phyloP scores from a whole-genome alignment of 2,113 vertebrate genomes.

The Nibea albiflora region DNA sequence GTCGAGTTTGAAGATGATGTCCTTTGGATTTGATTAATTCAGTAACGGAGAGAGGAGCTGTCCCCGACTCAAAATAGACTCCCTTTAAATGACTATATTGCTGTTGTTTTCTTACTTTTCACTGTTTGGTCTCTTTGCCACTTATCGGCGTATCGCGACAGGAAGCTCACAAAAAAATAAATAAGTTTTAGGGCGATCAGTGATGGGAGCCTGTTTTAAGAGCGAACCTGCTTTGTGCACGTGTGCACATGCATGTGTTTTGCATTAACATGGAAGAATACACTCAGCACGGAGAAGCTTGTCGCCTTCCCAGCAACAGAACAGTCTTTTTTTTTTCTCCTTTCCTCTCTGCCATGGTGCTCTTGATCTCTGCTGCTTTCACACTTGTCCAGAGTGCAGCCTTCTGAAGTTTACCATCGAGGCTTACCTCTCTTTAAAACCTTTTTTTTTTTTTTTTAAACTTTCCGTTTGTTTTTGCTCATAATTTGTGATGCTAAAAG shows the following conservation, averaged over 20 bases:
- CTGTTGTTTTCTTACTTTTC: slow-evolving; percentile 83
- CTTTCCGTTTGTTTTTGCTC: slow-evolving; percentile 22
- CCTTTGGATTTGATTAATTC: slow-evolving; percentile 99
- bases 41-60: slow-evolving; percentile 88
- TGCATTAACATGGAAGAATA: slow-evolving; percentile 55
- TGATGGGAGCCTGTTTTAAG: slow-evolving; percentile 59
- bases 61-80: slow-evolving; percentile 87
- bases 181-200: slow-evolving; percentile 69
- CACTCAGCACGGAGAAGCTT: slow-evolving; percentile 55
- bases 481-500: slow-evolving; percentile 8
- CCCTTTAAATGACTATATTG: slow-evolving; percentile 84
- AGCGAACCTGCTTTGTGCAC: slow-evolving; percentile 45
- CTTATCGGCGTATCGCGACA: slow-evolving; percentile 78
- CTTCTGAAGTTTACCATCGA: slow-evolving; percentile 65
- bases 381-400: slow-evolving; percentile 58
- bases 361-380: slow-evolving; percentile 50
- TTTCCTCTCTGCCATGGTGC: slow-evolving; percentile 18
- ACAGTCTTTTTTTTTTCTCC: neutral
- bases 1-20: slow-evolving; percentile 98
- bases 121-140: slow-evolving; percentile 79
- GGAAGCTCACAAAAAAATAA: slow-evolving; percentile 77
- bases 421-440: slow-evolving; percentile 29
- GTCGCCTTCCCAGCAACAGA: slow-evolving; percentile 53
- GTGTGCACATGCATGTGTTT: slow-evolving; percentile 55
- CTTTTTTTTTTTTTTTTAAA: slow-evolving; percentile 40